These are phyloP conservation scores for Dicycla oo DNA, from an alignment of 2,888 invertebrate genomes.

Conservation along the genomic window DNA sequence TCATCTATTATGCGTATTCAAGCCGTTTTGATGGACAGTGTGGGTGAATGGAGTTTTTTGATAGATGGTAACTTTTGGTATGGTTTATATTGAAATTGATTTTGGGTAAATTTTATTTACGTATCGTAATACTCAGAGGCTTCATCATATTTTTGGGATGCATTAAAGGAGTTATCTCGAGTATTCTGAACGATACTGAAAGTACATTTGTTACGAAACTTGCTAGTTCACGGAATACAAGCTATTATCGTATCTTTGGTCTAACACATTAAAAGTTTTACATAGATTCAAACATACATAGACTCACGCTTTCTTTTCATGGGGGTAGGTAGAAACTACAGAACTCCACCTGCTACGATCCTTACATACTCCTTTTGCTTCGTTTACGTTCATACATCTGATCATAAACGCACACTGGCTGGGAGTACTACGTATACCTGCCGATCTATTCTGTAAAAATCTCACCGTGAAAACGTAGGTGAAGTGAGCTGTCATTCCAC, in stretches of 20 bases:
- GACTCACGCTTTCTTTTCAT: no score
- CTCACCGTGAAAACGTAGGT: no score
- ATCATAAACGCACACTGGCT: no score
- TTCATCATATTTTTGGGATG: background rate
- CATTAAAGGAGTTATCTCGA: background rate
- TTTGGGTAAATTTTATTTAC: background rate
- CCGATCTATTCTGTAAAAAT: no score
- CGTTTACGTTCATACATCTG: background rate
- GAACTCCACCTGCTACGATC: background rate
- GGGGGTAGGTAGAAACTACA: background rate
- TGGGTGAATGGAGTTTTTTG: conserved; percentile 16
- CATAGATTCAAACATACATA: no score
- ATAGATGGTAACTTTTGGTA: conserved; percentile 1
- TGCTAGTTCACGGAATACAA: background rate
- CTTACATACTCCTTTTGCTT: background rate
- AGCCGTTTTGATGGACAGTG: conserved; percentile 28
- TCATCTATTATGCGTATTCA: conserved; percentile 29
- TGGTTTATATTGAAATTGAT: background rate
- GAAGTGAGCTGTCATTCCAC: no score
- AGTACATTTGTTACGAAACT: background rate
- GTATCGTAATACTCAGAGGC: no score
- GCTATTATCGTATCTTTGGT: background rate
- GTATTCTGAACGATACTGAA: background rate
- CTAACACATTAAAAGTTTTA: background rate
- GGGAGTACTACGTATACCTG: background rate